phyloP scores from a whole-genome alignment of 2,797 vertebrate species.

The Crypturellus tataupa region DNA sequence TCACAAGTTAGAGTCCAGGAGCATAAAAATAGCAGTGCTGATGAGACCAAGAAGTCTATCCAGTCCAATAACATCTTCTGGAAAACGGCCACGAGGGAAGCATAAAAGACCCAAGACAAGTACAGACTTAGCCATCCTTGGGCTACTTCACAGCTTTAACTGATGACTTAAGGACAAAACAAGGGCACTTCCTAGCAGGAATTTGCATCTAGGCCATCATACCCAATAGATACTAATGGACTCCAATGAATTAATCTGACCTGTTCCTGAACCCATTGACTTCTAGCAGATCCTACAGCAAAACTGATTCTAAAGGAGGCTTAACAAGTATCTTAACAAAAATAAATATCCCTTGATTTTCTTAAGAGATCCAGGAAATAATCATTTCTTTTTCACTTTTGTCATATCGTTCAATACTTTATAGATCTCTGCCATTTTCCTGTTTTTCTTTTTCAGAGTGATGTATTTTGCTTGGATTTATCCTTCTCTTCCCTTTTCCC shows the following conservation, averaged over 20 bases:
- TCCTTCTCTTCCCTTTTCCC: rapidly evolving
- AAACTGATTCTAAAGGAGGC: not conserved
- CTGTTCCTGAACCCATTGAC: not conserved
- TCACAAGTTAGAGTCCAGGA: not conserved
- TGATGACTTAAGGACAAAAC: not conserved
- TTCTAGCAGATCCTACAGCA: not conserved
- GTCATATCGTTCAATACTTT: not conserved
- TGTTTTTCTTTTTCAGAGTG: not conserved
- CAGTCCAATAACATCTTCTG: not conserved
- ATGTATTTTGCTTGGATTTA: not conserved
- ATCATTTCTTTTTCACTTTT: not conserved
- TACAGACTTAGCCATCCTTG: not conserved
- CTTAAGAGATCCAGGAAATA: not conserved
- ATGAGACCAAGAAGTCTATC: not conserved
- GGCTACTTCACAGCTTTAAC: not conserved
- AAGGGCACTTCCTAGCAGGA: not conserved
- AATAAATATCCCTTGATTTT: not conserved
- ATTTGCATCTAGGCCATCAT: not conserved
- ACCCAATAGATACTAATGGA: not conserved
- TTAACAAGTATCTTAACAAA: not conserved
- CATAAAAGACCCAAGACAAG: not conserved
- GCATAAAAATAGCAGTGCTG: not conserved
- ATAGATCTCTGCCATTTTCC: rapidly evolving
- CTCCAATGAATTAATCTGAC: not conserved
- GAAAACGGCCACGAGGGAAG: not conserved